Evolutionary conservation across 1,140 invertebrate species (phyloP).

Genomic region (Temnothorax curvispinosus): DNA sequence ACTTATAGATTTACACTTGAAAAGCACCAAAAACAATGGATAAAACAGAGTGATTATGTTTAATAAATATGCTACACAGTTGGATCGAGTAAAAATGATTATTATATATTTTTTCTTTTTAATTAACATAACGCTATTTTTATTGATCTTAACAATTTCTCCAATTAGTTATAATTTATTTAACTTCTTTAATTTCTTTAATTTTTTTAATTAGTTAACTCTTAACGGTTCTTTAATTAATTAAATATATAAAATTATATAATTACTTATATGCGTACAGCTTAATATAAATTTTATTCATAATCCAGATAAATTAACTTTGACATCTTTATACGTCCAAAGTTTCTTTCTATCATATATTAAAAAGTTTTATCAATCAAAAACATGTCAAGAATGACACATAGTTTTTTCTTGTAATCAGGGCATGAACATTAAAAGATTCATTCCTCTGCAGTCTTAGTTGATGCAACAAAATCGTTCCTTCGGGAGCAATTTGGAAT

Average conservation of each 20-base stretch:
- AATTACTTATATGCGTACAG: neutral
- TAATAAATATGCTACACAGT: no score
- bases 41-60: no score
- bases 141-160: neutral
- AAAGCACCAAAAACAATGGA: no score
- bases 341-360: neutral
- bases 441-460: neutral
- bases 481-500: conserved; percentile 25
- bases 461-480: conserved; percentile 11
- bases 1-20: no score
- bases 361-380: neutral
- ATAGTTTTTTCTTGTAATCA: neutral
- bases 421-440: conserved; percentile 7
- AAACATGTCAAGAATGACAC: neutral
- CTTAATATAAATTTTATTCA: neutral
- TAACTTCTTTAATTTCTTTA: no score
- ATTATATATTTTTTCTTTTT: conserved; percentile 15
- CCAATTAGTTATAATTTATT: no score
- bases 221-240: neutral
- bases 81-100: no score
- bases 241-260: neutral
- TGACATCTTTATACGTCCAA: neutral
- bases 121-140: neutral
- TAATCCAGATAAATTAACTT: neutral
- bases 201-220: no score